A percentile compares a stretch with the other conserved stretches of the same genome.
phyloP scores from a whole-genome alignment of 2,113 vertebrate species.

The Pangasianodon hypophthalmus region DNA sequence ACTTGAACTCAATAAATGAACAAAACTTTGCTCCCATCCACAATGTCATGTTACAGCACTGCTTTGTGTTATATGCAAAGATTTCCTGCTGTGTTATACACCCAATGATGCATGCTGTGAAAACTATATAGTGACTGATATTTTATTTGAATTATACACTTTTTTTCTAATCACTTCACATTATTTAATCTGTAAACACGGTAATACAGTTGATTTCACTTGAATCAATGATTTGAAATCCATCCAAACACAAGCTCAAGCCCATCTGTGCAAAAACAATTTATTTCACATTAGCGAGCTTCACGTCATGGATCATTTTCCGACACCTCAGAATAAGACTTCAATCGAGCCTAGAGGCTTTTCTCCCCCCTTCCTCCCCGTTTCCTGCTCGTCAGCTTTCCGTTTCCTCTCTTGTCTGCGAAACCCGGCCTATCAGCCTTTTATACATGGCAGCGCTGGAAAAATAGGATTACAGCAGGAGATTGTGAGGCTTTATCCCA shows the following conservation, averaged over 20 bases:
- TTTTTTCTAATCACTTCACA: not conserved
- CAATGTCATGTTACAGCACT: constrained; percentile 3
- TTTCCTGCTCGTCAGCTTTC: constrained; percentile 43
- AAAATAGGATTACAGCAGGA: constrained; percentile 56
- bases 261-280: constrained; percentile 51
- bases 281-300: constrained; percentile 51
- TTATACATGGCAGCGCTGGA: constrained; percentile 51
- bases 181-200: not conserved
- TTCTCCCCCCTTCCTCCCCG: constrained; percentile 2
- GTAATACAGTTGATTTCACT: constrained; percentile 36
- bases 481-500: constrained; percentile 54
- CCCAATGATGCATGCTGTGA: not conserved
- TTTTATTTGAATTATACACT: not conserved
- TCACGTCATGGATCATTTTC: constrained; percentile 54
- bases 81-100: not conserved
- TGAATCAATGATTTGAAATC: constrained; percentile 47
- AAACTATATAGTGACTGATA: not conserved
- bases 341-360: constrained; percentile 51
- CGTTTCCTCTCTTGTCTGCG: constrained; percentile 41
- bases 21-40: constrained; percentile 1
- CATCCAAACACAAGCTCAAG: constrained; percentile 39
- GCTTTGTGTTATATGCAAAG: not conserved
- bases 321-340: constrained; percentile 52
- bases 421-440: constrained; percentile 43
- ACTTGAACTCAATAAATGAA: constrained; percentile 46